Conservation (phyloP, 53 echinoderm and acorn worm genomes). For the Echinarachnius parma region DNA sequence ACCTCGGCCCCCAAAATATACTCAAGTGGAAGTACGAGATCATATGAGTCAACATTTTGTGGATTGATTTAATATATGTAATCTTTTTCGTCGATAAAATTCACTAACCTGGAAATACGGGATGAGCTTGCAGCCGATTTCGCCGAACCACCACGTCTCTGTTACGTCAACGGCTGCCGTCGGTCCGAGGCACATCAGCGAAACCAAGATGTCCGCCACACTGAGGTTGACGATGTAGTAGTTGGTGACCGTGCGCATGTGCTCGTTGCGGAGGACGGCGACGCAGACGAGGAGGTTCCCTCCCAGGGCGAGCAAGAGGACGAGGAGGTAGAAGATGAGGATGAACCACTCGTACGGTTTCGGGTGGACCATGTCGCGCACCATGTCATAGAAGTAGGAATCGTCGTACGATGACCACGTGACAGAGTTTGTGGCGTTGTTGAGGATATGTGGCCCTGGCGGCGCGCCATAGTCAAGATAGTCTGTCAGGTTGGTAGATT, state of each 20-base stretch:
- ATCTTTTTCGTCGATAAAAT: too few relatives aligned
- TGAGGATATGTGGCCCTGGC: too few relatives aligned
- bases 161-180: conserved; percentile 70
- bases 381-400: conserved; percentile 2
- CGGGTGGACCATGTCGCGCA: conserved; percentile 56
- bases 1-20: too few relatives aligned
- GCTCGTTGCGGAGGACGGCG: conserved; percentile 78
- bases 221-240: conserved; percentile 94
- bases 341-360: conserved; percentile 66
- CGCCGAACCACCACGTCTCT: conserved; percentile 80
- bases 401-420: too few relatives aligned
- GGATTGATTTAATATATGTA: too few relatives aligned
- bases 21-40: too few relatives aligned
- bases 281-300: conserved; percentile 85
- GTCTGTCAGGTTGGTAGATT: too few relatives aligned
- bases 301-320: conserved; percentile 71
- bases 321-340: conserved; percentile 54
- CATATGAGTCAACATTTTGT: too few relatives aligned
- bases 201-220: conserved; percentile 82
- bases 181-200: conserved; percentile 75
- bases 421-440: too few relatives aligned
- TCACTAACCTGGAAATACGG: conserved; percentile 90
- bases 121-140: conserved; percentile 60
- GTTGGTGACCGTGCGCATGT: conserved; percentile 93
- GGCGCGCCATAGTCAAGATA: too few relatives aligned